A percentile compares a stretch with the other conserved stretches of the same genome.
phyloP scores from a whole-genome alignment of 2,888 invertebrate genomes.

The Noctuana brunneofusca region DNA sequence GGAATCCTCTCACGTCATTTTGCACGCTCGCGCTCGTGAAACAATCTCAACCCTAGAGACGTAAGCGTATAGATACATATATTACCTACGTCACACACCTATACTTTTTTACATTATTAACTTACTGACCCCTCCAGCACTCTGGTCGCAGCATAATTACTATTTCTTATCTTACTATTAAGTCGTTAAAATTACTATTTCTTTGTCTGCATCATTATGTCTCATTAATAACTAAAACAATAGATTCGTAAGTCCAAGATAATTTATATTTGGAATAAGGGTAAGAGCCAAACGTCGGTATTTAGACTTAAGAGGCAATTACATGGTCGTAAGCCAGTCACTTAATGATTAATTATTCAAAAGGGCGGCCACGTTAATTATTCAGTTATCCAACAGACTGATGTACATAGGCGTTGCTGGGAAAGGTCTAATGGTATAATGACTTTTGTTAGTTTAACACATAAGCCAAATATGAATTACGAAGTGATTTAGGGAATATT shows the following conservation, averaged over 20 bases:
- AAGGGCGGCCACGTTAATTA: conserved; percentile 29
- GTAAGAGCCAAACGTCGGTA: background rate
- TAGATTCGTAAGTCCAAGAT: background rate
- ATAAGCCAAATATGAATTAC: background rate
- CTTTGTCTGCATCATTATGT: background rate
- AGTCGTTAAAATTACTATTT: too few species aligned
- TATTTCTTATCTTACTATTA: too few species aligned
- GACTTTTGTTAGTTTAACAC: background rate
- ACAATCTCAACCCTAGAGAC: conserved; percentile 16
- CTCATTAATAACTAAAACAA: background rate
- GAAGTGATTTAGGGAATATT: too few species aligned
- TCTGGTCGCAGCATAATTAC: too few species aligned
- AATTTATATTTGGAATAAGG: background rate
- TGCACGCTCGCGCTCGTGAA: conserved; percentile 8
- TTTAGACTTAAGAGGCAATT: conserved; percentile 15
- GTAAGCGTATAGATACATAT: background rate
- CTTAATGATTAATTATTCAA: conserved; percentile 31
- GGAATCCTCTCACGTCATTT: conserved; percentile 35
- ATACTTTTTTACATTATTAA: background rate
- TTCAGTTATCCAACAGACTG: conserved; percentile 29
- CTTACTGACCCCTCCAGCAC: background rate
- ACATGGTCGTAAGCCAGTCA: conserved; percentile 13
- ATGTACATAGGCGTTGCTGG: conserved; percentile 18
- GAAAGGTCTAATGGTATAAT: conserved; percentile 12
- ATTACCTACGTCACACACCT: background rate